Evolutionary conservation across 2,888 invertebrate species (phyloP).

Genomic region (Hedya salicella): DNA sequence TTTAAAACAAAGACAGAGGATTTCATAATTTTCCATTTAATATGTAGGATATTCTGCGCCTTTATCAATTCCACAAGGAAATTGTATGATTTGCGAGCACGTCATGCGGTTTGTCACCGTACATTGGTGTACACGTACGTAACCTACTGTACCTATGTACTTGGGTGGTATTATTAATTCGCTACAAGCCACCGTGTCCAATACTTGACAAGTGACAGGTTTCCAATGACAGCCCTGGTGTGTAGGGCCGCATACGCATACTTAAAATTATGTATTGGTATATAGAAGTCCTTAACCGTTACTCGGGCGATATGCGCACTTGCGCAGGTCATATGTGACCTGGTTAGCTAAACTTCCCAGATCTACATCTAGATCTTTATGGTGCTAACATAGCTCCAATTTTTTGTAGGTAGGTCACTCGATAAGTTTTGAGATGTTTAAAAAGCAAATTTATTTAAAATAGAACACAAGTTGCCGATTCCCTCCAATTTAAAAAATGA

Average conservation of each 20-base stretch:
- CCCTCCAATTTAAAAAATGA: too few species aligned
- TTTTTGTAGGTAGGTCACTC: too few species aligned
- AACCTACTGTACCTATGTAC: background rate
- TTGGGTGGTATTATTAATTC: slow-evolving; percentile 18
- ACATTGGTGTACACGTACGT: background rate
- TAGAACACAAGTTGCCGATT: too few species aligned
- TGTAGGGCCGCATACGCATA: slow-evolving; percentile 12
- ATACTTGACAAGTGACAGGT: slow-evolving; percentile 13
- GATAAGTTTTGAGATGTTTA: too few species aligned
- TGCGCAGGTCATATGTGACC: slow-evolving; percentile 19
- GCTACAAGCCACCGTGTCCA: slow-evolving; percentile 9
- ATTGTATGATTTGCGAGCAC: background rate
- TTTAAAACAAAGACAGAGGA: too few species aligned
- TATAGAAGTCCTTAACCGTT: slow-evolving; percentile 16
- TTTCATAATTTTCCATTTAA: too few species aligned
- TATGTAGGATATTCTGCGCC: too few species aligned
- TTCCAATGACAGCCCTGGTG: slow-evolving; percentile 10
- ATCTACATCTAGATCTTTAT: too few species aligned
- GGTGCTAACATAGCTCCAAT: too few species aligned
- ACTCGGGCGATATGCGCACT: slow-evolving; percentile 10
- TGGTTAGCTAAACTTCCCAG: slow-evolving; percentile 6
- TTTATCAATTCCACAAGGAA: too few species aligned
- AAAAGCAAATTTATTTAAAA: too few species aligned
- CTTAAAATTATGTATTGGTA: background rate
- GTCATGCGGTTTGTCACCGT: slow-evolving; percentile 7